Percentiles rank a stretch among this genome's conserved stretches.
Conservation (phyloP, 2,797 vertebrate genomes). For the Sebastes hubbsi region DNA sequence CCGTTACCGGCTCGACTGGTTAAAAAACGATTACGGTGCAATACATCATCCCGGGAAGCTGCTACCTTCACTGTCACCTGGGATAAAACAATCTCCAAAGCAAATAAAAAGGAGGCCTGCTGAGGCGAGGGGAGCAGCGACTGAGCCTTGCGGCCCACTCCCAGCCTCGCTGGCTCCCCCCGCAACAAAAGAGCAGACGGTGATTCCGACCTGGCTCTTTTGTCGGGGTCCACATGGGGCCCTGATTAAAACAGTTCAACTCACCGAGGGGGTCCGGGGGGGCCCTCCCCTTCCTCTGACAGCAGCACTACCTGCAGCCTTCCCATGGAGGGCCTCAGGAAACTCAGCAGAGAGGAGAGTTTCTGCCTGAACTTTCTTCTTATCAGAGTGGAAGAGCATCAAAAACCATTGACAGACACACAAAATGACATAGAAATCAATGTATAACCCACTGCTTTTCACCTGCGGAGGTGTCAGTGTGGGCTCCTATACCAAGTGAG, state of each 20-base stretch:
- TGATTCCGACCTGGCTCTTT: conserved; percentile 75
- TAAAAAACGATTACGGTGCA: conserved; percentile 25
- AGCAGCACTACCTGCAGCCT: conserved; percentile 57
- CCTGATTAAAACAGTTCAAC: conserved; percentile 77
- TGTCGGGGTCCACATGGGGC: conserved; percentile 79
- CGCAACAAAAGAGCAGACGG: conserved; percentile 82
- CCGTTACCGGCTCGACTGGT: not conserved
- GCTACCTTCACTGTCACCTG: conserved; percentile 72
- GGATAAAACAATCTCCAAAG: conserved; percentile 67
- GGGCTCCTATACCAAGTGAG: conserved; percentile 26
- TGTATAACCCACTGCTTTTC: not conserved
- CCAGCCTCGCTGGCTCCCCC: conserved; percentile 76
- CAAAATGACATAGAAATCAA: not conserved
- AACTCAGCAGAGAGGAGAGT: conserved; percentile 14
- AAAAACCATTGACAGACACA: not conserved
- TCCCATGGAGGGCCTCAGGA: conserved; percentile 38
- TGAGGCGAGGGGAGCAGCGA: conserved; percentile 50
- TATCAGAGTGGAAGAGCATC: not conserved
- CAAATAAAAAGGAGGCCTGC: conserved; percentile 71
- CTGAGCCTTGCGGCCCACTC: conserved; percentile 28
- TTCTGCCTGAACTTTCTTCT: not conserved
- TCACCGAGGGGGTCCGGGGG: conserved; percentile 57
- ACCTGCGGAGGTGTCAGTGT: not conserved
- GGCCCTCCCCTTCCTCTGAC: conserved; percentile 39
- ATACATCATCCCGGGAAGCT: conserved; percentile 45